Evolutionary conservation across 2,113 vertebrate genomes (phyloP), one percentile per base, ranked within the genome.

Genomic region (Ceratotherium simum): DNA sequence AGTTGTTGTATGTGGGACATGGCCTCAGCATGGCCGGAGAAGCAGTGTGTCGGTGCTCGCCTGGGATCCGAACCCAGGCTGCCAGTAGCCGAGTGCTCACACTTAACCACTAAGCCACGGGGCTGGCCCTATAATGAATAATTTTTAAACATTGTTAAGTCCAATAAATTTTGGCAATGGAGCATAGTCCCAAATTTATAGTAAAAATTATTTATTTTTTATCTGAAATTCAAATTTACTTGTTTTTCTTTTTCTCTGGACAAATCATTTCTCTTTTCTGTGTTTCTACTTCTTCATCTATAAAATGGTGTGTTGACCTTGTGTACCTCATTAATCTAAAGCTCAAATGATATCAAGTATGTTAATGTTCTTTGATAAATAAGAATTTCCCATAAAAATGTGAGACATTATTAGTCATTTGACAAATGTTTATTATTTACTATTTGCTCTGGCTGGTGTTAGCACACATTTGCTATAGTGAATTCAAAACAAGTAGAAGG

Each of bases 401-500:
- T 64, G 42, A 95, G 54, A 65, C 33, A 70, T 46, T 76, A 18
- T 72, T 46, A 69, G 67, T 75, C 27, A 89, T 70, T 85, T 25
- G 48, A 56, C 27, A 69, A 60, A 82, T 62, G 17, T 91, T 69
- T 86, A 29, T 48, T 82, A 36, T 69, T 13, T 83, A 13, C 36
- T 70, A 14, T 82, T 69, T 76, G 65, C 31, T 70, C 7, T 72
- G n/a, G 36, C 27, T 58, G 70, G 33, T 42, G n/a, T 95, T 89
- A 54, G 82, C 7, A 13, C 21, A 72, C 36, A 46, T 86, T 93
- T 90, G 25, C 42, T 76, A 29, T 36, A 88, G 64, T 82, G 70
- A 82, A 95, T 91, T 72, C 4, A 79, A 94, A 85, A 95, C 17
- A 90, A 62, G 4, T 36, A 75, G 33, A 91, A 95, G 79, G n/a